These are phyloP conservation scores for Myotis daubentonii DNA, from an alignment of 2,797 vertebrate genomes.

Conservation along the genomic window DNA sequence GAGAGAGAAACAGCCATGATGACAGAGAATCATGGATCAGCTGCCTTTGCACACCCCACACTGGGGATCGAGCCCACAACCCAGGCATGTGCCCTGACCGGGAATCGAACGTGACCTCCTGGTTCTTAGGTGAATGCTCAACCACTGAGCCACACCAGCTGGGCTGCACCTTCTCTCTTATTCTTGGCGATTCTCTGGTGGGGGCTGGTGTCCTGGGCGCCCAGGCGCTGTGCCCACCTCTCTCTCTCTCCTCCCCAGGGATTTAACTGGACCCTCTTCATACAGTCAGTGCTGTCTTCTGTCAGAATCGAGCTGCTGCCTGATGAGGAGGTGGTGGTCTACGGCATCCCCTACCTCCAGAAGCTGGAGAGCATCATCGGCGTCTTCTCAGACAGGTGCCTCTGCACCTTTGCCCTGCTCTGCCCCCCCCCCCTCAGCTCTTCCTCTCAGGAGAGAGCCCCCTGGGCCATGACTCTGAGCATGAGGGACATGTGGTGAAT, in stretches of 20 bases:
- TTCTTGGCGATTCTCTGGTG: rapidly evolving
- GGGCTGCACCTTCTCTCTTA: neutral
- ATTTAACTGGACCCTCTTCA: constrained; percentile 96
- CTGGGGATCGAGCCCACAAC: too few species aligned
- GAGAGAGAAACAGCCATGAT: too few species aligned
- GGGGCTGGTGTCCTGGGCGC: neutral
- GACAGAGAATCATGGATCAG: too few species aligned
- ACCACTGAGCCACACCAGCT: too few species aligned
- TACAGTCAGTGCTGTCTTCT: constrained; percentile 92
- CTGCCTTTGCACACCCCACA: too few species aligned
- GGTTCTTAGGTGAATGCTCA: too few species aligned
- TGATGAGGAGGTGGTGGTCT: constrained; percentile 94
- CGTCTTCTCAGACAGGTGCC: constrained; percentile 91
- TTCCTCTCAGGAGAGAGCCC: neutral
- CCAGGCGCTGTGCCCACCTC: neutral
- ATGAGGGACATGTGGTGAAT: rapidly evolving
- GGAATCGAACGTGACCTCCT: too few species aligned
- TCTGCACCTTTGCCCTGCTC: neutral
- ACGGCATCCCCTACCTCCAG: constrained; percentile 93
- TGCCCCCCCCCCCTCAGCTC: neutral
- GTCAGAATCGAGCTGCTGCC: constrained; percentile 88
- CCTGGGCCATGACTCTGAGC: neutral
- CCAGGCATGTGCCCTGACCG: too few species aligned
- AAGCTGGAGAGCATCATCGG: constrained; percentile 91
- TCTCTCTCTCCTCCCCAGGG: constrained; percentile 84